These are phyloP conservation scores for Macropus fuliginosus DNA, from an alignment of 2,797 vertebrate species.

Conservation along the genomic window DNA sequence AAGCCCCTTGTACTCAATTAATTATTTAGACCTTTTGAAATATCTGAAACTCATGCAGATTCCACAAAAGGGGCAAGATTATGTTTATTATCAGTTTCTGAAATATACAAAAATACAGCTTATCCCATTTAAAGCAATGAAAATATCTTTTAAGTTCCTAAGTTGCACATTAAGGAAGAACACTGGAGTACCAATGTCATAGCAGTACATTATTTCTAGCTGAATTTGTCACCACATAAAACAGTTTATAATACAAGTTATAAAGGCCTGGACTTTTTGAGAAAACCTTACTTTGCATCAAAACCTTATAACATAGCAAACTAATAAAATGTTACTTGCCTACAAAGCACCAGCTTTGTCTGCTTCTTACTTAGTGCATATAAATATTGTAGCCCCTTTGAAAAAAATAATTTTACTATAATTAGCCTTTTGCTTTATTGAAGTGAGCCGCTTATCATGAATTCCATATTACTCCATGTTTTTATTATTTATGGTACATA, in stretches of 20 bases:
- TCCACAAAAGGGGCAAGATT: slow-evolving; percentile 34
- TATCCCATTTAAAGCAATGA: background rate
- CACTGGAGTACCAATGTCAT: background rate
- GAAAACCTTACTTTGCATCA: slow-evolving; percentile 48
- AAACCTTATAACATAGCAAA: slow-evolving; percentile 36
- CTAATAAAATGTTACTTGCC: slow-evolving; percentile 49
- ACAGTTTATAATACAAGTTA: background rate
- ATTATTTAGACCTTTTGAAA: background rate
- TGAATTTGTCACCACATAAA: background rate
- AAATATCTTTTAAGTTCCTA: background rate
- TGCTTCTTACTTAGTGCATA: slow-evolving; percentile 70
- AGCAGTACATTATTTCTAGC: background rate
- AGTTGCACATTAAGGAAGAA: slow-evolving; percentile 18
- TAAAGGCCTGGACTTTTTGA: background rate
- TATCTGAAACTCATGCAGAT: background rate
- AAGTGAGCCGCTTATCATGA: slow-evolving; percentile 78
- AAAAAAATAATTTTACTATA: slow-evolving; percentile 61
- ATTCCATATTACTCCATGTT: slow-evolving; percentile 75
- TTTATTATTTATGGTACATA: slow-evolving; percentile 73
- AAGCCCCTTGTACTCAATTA: background rate
- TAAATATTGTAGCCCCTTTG: slow-evolving; percentile 67
- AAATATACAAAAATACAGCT: slow-evolving; percentile 16
- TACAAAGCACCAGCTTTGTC: slow-evolving; percentile 37
- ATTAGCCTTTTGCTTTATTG: slow-evolving; percentile 80
- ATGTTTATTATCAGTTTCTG: slow-evolving; percentile 52